Percentiles rank a stretch among this genome's conserved stretches.
Conservation (phyloP, 1,140 invertebrate genomes). For the Galleria mellonella region DNA sequence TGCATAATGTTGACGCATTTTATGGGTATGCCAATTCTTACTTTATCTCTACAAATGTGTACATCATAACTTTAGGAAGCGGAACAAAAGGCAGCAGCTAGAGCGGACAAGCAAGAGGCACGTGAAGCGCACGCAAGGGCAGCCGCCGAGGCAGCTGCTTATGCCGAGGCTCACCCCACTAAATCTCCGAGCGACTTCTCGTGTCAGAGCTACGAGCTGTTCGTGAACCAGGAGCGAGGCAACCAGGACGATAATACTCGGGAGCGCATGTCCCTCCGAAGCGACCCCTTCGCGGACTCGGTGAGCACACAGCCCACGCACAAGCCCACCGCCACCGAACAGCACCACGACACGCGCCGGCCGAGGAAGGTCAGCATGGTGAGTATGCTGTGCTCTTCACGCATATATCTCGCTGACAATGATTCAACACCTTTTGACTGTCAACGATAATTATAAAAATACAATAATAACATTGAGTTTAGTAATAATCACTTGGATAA, state of each 20-base stretch:
- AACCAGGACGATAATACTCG: slow-evolving; percentile 90
- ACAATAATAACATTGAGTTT: not conserved
- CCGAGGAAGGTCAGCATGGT: slow-evolving; percentile 92
- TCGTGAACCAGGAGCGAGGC: slow-evolving; percentile 89
- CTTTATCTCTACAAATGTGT: not conserved
- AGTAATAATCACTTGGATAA: too few species aligned
- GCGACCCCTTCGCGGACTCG: slow-evolving; percentile 84
- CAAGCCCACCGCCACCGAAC: slow-evolving; percentile 60
- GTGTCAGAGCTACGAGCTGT: slow-evolving; percentile 92
- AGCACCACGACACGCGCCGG: slow-evolving; percentile 76
- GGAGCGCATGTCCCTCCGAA: slow-evolving; percentile 92
- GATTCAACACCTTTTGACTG: slow-evolving; percentile 24
- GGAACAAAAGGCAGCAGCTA: slow-evolving; percentile 85
- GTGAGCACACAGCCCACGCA: slow-evolving; percentile 86
- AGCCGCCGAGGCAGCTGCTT: slow-evolving; percentile 73
- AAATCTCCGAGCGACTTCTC: slow-evolving; percentile 93
- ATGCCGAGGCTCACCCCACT: slow-evolving; percentile 78
- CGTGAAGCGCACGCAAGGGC: slow-evolving; percentile 78
- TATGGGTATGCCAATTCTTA: not conserved
- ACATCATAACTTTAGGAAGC: slow-evolving; percentile 78
- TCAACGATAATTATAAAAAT: not conserved
- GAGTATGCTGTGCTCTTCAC: slow-evolving; percentile 76
- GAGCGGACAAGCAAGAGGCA: slow-evolving; percentile 82
- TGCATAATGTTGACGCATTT: not conserved
- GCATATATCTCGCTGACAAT: slow-evolving; percentile 41